phyloP scores from a whole-genome alignment of 92 coral and sea anemone species.

The Umimayanthus chanpuru region DNA sequence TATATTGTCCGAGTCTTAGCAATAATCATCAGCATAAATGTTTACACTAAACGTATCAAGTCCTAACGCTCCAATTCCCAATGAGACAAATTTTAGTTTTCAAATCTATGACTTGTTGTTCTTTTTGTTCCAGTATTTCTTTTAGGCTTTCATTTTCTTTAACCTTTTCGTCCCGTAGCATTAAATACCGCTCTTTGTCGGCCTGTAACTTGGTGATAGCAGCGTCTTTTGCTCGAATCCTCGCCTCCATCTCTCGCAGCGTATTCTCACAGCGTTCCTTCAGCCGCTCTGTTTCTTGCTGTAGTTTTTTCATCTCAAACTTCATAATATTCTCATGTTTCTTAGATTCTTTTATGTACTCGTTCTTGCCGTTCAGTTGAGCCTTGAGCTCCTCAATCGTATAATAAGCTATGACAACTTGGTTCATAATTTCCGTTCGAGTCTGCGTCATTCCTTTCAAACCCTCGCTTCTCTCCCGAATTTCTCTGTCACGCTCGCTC shows the following conservation, averaged over 20 bases:
- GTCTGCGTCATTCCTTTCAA: conserved; percentile 25
- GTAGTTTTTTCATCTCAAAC: conserved; percentile 32
- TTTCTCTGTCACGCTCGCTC: conserved; percentile 34
- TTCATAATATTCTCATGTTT: conserved; percentile 33
- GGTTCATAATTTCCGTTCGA: conserved; percentile 39
- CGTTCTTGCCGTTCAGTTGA: conserved; percentile 25
- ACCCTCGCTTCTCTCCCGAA: conserved; percentile 32
- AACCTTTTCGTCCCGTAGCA: conserved; percentile 23
- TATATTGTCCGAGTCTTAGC: neutral
- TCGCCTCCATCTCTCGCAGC: conserved; percentile 38
- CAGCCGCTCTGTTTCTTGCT: conserved; percentile 28
- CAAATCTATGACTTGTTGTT: conserved; percentile 36
- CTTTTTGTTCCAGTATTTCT: conserved; percentile 24
- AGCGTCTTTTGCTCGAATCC: conserved; percentile 12
- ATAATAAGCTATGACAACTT: conserved; percentile 30
- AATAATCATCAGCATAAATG: neutral
- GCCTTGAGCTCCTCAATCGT: conserved; percentile 29
- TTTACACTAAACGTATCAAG: conserved; percentile 18
- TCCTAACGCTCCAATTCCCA: conserved; percentile 41
- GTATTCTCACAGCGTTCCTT: conserved; percentile 27
- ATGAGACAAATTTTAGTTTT: conserved; percentile 29
- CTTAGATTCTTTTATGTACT: conserved; percentile 23
- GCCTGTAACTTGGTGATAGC: conserved; percentile 32
- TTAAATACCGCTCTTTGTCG: conserved; percentile 29
- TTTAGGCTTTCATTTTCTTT: conserved; percentile 29